Base-by-base conservation (phyloP, 2,797 vertebrate species). In the Coendou prehensilis region DNA sequence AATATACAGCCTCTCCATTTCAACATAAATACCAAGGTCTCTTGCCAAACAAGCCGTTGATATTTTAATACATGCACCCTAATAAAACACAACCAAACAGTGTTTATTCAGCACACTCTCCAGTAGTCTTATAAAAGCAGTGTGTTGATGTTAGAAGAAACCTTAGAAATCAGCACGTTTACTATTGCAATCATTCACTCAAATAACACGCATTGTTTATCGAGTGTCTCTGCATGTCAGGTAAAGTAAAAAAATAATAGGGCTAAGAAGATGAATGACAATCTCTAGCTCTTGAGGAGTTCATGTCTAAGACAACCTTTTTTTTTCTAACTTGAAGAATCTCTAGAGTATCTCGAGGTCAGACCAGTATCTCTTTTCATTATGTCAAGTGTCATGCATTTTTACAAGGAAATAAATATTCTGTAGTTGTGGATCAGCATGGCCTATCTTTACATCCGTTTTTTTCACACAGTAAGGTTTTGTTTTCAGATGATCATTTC, bases 21-120 rank as follows among this genome's bases (percentile, higher is more conserved):
- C 57, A 81, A 61, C 23, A 84, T 81, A 95, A 89, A 95, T 50
- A 64, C 13, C 54, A 63, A 87, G 30, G 5, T 83, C 76, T 95
- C 41, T 96, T 90, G 73, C 76, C 84, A 97, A 95, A 89, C 30
- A 30, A 96, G 78, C n/a, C 81, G 57, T 30, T 93, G 79, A 52
- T 94, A 88, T 92, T 96, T 87, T 89, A 95, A 75, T 92, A 20
- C 23, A 41, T 78, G 37, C 33, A 18, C 18, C 52, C 30, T 80
- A 67, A 67, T n/a, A 83, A 14, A 95, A 89, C 10, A 89, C 50
- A 88, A 52, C 81, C 63, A 86, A 89, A 59, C n/a, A 45, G 1
- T 71, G 52, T 94, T 91, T 88, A 75, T 87, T 88, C 10, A 89
- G 81, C 45, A 14, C 33, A 69, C 85, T 95, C 87, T 96, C 76